phyloP scores from a whole-genome alignment of 2,113 vertebrate genomes.

The Rhinogobius similis region DNA sequence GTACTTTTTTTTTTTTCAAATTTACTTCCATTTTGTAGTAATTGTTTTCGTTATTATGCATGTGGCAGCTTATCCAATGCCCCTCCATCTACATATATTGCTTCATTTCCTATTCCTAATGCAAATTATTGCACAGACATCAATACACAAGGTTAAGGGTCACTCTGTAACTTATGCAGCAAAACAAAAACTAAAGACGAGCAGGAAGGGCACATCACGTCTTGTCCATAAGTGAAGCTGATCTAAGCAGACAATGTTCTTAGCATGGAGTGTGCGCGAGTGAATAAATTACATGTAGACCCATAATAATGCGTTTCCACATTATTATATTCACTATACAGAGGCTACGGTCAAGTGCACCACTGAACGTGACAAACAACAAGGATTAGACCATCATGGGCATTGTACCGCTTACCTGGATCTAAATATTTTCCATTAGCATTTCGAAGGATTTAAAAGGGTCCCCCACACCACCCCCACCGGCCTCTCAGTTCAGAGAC shows the following conservation, averaged over 20 bases:
- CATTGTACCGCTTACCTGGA: background rate
- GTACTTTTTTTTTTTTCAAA: too few relatives aligned
- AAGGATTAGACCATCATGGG: conserved; percentile 10
- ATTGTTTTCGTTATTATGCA: background rate
- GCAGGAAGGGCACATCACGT: conserved; percentile 10
- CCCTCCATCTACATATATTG: background rate
- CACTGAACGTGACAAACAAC: conserved; percentile 6
- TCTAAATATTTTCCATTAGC: background rate
- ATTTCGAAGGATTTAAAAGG: too few relatives aligned
- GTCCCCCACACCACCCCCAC: too few relatives aligned
- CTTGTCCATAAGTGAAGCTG: conserved; percentile 18
- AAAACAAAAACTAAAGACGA: conserved; percentile 21
- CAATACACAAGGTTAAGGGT: conserved; percentile 14
- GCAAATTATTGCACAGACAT: conserved; percentile 22
- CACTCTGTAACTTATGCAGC: conserved; percentile 26
- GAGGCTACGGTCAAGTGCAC: conserved; percentile 1
- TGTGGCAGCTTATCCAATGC: background rate
- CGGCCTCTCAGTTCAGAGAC: too few relatives aligned
- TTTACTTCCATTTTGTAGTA: background rate
- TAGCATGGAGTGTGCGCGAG: conserved; percentile 7
- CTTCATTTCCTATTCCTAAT: conserved; percentile 20
- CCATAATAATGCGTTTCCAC: conserved; percentile 15
- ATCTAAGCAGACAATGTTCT: conserved; percentile 41
- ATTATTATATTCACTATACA: conserved; percentile 37
- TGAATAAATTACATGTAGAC: conserved; percentile 22